Evolutionary conservation across 2,888 invertebrate genomes (phyloP), one percentile per base, ranked within the genome.

Genomic region (Stegana nigrithorax): DNA sequence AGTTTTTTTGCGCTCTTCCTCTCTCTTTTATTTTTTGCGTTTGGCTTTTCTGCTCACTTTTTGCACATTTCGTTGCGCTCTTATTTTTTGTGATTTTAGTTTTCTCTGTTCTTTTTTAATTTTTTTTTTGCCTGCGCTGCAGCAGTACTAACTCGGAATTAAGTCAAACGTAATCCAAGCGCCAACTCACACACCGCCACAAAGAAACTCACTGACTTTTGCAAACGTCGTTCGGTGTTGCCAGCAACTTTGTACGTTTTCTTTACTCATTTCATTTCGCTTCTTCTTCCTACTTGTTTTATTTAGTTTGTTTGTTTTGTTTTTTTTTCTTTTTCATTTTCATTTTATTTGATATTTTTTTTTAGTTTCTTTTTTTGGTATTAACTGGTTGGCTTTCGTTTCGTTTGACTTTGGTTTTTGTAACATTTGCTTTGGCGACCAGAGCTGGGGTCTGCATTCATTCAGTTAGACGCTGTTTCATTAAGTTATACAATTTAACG

Each of bases 401-500:
- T 62, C 64, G 73, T 73, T 70, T 72, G 72, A 27, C 72, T 68
- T 73, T 72, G 74, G 70, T 71, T 74, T 76, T 39, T 39, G 39
- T 32, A 50, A 50, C 50, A 26, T 55, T 55, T 55, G 8, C 32
- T 55, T 55, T 55, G 21, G 53, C 53, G 5, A 3, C n/a, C 27
- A 26, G 26, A 1, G 12, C 8, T 39, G 39, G 14, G 1, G 23
- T 17, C 50, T 56, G 14, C 27, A 32, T 63, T 51, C 17, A n/a
- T 50, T 44, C 26, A 32, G 19, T 70, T 65, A 67, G 66, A 66
- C 71, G 65, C 71, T 75, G 78, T 82, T 82, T 82, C 82, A 82
- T 82, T 83, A 83, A 82, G 81, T 83, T 82, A 80, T 78, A 78
- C 80, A 77, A 78, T 73, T 72, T 72, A 73, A 78, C 74, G 75